Base-by-base conservation (phyloP, 1,140 invertebrate genomes). In the Homarus americanus region DNA sequence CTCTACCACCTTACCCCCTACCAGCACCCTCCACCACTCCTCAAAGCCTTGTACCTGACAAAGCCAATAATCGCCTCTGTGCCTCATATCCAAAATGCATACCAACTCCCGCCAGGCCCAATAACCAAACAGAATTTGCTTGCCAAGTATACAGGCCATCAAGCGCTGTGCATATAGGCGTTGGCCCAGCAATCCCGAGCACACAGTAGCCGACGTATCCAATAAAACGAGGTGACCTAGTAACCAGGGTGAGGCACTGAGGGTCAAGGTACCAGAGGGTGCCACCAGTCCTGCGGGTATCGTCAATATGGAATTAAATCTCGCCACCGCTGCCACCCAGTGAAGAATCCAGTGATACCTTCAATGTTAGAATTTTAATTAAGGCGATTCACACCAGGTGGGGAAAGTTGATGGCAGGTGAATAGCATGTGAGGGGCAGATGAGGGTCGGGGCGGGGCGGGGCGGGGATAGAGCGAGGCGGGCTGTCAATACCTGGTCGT, bases 121-220 rank as follows among this genome's bases (percentile, higher is more conserved):
- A 79, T 79, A 79, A 28, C 38, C 76, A 79, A 79, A 79, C 76
- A 79, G 76, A 79, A 79, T 44, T 79, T 79, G 76, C 76, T 79
- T 79, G 36, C 76, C 76, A 49, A 79, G 76, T 44, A 79, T 44
- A 79, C 76, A 79, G 76, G 40, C 44, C 44, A 79, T 79, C 76
- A 79, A 44, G 76, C 40, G 40, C 28, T 41, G 40, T 79, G 40
- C 76, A 79, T 79, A 79, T 79, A 79, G 40, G 40, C 76, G 24
- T 28, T 79, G 40, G 76, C 24, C 40, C 76, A 79, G 76, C 76
- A 79, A 79, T 79, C 76, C 76, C 76, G n/a, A n/a, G 63, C 32
- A 32, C 63, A 69, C n/a, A 69, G n/a, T 69, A 69, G 28, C 63
- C 28, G n/a, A n/a, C 4, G n/a, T 69, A 69, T 69, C 63, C 28